A percentile compares a stretch with the other conserved stretches of the same genome.
phyloP scores from a whole-genome alignment of 2,113 vertebrate genomes.

The Phyllostomus hastatus region DNA sequence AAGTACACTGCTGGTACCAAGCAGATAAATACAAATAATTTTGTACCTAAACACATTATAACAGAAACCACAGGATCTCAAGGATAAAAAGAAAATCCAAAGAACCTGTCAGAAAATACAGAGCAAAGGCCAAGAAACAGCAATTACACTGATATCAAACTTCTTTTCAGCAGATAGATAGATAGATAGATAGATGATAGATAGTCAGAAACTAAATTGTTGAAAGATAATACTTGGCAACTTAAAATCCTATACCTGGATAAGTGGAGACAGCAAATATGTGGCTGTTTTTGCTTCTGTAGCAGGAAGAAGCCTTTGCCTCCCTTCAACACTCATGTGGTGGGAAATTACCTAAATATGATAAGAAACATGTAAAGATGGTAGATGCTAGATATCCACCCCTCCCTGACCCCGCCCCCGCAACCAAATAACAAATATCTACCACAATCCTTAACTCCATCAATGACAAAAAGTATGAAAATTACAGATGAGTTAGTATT shows the following conservation, averaged over 20 bases:
- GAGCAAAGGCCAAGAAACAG: neutral
- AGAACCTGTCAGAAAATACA: neutral
- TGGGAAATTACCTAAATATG: neutral
- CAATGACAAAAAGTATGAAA: neutral
- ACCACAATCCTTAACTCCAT: neutral
- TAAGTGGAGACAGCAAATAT: neutral
- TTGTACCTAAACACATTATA: neutral
- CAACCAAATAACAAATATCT: neutral
- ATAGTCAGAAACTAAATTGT: neutral
- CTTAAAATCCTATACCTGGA: neutral
- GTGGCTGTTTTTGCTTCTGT: neutral
- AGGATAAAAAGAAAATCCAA: neutral
- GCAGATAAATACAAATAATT: neutral
- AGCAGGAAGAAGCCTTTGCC: neutral
- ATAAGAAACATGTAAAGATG: neutral
- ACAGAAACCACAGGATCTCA: neutral
- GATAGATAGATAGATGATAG: too few relatives aligned
- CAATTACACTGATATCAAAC: neutral
- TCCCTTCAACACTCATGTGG: neutral
- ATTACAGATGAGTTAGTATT: neutral
- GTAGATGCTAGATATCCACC: neutral
- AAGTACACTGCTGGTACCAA: neutral
- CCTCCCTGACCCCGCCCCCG: neutral
- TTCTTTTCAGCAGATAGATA: neutral
- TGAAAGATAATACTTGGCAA: neutral